Evolutionary conservation across 2,888 invertebrate species (phyloP).

Genomic region (Leucozona laternaria): DNA sequence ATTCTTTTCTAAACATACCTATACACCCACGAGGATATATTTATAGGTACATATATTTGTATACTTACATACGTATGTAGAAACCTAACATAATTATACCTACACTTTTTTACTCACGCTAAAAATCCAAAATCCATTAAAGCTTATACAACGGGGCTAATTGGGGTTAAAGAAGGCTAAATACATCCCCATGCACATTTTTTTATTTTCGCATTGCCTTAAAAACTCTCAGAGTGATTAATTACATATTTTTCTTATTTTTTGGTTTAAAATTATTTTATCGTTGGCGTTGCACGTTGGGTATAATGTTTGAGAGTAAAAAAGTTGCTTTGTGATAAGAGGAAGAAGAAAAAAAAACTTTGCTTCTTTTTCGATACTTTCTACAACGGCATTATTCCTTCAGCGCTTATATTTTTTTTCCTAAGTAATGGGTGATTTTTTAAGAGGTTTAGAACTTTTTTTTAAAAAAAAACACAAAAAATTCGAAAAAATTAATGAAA

Average conservation of each 20-base stretch:
- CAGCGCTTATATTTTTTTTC: not conserved
- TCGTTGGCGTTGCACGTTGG: not conserved
- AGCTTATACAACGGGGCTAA: conserved; percentile 19
- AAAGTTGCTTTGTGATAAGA: not conserved
- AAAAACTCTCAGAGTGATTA: conserved; percentile 22
- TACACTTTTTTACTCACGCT: too few species aligned
- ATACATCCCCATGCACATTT: not conserved
- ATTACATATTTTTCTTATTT: conserved; percentile 25
- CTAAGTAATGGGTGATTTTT: too few species aligned
- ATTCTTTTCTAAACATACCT: too few species aligned
- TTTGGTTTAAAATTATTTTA: conserved; percentile 4
- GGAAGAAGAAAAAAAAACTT: conserved; percentile 18
- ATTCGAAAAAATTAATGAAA: too few species aligned
- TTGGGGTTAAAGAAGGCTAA: conserved; percentile 1
- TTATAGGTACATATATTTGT: too few species aligned
- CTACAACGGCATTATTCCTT: conserved; percentile 8
- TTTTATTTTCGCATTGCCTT: conserved; percentile 23
- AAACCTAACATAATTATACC: too few species aligned
- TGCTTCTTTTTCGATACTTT: conserved; percentile 34
- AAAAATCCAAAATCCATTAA: not conserved
- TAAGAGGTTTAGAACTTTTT: too few species aligned
- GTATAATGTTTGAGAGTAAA: not conserved
- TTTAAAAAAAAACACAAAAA: too few species aligned
- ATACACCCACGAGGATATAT: too few species aligned
- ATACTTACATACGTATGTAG: too few species aligned